Base-by-base conservation (phyloP, 2,113 vertebrate genomes). In the Arenaria interpres region DNA sequence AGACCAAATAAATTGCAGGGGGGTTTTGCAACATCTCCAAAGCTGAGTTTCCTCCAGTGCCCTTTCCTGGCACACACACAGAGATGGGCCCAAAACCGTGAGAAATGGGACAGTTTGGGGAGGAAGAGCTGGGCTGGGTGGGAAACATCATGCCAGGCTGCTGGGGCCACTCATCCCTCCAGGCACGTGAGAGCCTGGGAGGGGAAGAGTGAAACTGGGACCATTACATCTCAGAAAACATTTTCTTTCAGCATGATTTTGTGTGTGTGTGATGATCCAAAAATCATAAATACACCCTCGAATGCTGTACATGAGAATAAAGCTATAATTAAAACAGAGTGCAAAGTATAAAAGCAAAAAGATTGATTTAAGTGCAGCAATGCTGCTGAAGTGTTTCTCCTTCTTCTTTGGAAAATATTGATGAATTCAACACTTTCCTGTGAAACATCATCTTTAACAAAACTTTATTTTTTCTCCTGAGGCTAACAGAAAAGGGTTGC, bases 241-340 rank as follows among this genome's bases (percentile, higher is more conserved):
- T 76, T 93, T 94, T 67, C 28, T 75, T 82, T 37, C 56, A 6
- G 8, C 3, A 2, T 1, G 3, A 20, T 48, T 48, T 48, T 67
- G n/a, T 25, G 35, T 27, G 35, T 39, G 35, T 39, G 60, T 46
- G 56, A 51, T 2, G 12, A 93, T 91, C 60, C 14, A 25, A 90
- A 96, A 91, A 56, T 75, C 85, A 91, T 39, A 78, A 91, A 85
- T 88, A 85, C 78, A 91, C 82, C 74, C 78, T 93, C 2, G 3
- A 93, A 92, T 45, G 50, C 75, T 4, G 7, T 28, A 39, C 48
- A 60, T n/a, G 60, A 88, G 63, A 69, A 84, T 86, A 95, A 95
- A 94, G 68, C 83, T 96, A 90, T 89, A 95, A 96, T 93, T 96
- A 97, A 97, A 94, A 88, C 74, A 28, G 7, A 68, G 88, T 71